phyloP scores from a whole-genome alignment of 2,113 vertebrate genomes.

The Microcebus griseorufus region DNA sequence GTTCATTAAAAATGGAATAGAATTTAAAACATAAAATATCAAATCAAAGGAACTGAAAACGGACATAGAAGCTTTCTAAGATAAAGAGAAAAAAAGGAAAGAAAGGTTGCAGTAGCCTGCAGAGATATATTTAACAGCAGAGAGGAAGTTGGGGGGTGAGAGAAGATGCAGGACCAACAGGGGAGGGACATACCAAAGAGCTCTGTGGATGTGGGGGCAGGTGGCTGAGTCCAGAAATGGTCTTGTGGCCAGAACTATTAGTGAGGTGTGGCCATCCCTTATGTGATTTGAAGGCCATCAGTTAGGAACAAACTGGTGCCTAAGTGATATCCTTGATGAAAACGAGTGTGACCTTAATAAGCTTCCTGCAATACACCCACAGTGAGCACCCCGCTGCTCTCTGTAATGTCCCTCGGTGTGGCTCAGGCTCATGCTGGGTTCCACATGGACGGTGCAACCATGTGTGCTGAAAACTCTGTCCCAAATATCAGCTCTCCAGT shows the following conservation, averaged over 20 bases:
- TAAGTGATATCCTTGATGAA: background rate
- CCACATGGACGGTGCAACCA: fast-evolving
- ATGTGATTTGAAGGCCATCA: background rate
- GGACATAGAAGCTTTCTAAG: background rate
- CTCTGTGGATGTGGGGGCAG: background rate
- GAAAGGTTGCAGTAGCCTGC: background rate
- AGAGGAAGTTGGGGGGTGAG: background rate
- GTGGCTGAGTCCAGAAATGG: background rate
- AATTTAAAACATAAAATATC: background rate
- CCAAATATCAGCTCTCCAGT: background rate
- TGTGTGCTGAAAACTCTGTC: background rate
- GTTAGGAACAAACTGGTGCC: background rate
- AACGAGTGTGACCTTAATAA: background rate
- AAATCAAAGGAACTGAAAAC: background rate
- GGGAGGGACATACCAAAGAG: background rate
- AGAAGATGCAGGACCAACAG: fast-evolving
- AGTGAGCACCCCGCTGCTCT: background rate
- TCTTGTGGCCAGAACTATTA: background rate
- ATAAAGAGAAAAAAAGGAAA: background rate
- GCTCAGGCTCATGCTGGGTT: background rate
- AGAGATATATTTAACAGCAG: background rate
- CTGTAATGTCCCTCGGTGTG: fast-evolving
- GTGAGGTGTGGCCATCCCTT: background rate
- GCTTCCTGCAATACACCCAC: background rate
- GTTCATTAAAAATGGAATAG: background rate